Evolutionary conservation across 2,797 vertebrate genomes (phyloP).

Genomic region (Momotus momota): DNA sequence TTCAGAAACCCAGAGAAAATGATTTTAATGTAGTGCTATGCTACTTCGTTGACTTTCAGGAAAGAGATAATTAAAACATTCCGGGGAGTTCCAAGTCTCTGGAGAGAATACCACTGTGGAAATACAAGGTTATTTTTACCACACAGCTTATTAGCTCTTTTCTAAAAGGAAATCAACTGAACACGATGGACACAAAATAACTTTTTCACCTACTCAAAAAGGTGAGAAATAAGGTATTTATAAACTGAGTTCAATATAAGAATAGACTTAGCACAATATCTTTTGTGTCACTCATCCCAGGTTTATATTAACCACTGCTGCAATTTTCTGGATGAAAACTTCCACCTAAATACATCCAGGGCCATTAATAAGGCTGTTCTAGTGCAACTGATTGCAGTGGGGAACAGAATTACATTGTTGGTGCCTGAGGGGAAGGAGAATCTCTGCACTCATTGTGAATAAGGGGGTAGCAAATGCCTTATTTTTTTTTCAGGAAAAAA

Average conservation of each 20-base stretch:
- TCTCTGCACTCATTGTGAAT: not conserved
- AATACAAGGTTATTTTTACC: conserved; percentile 8
- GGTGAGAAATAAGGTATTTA: not conserved
- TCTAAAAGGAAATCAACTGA: not conserved
- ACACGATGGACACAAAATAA: not conserved
- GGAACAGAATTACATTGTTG: not conserved
- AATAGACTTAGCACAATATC: not conserved
- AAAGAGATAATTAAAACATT: conserved; percentile 26
- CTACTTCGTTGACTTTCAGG: not conserved
- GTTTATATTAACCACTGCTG: not conserved
- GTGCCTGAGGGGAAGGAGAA: not conserved
- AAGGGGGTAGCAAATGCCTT: not conserved
- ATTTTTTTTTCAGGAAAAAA: not conserved
- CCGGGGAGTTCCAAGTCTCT: not conserved
- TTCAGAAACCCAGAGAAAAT: not conserved
- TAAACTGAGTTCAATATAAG: not conserved
- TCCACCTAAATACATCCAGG: not conserved
- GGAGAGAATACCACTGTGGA: not conserved
- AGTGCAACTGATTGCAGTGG: not conserved
- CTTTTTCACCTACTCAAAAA: not conserved
- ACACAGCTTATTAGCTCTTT: not conserved
- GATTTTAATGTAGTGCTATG: not conserved
- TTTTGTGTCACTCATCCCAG: not conserved
- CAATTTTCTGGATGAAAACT: not conserved
- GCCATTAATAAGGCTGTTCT: not conserved